phyloP scores from a whole-genome alignment of 2,888 invertebrate genomes.

The Ryuthela nishihirai region DNA sequence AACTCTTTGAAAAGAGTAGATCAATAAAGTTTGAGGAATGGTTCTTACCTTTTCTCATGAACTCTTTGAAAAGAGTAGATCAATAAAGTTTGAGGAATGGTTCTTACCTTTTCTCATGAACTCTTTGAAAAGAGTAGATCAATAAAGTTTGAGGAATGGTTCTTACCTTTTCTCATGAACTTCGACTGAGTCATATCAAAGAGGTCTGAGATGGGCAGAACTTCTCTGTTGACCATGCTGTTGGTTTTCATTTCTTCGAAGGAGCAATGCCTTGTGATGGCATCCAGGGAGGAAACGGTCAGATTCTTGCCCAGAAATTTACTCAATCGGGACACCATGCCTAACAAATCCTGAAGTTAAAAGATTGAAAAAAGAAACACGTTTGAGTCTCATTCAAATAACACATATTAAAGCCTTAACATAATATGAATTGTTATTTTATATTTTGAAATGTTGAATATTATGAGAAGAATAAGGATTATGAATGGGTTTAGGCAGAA shows the following conservation, averaged over 20 bases:
- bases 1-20: too few species aligned
- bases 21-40: too few species aligned
- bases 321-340: conserved; percentile 46
- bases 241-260: conserved; percentile 52
- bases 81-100: too few species aligned
- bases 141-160: background rate
- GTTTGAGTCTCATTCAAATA: too few species aligned
- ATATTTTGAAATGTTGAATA: too few species aligned
- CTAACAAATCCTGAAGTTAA: conserved; percentile 45
- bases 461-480: too few species aligned
- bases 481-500: too few species aligned
- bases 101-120: too few species aligned
- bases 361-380: background rate
- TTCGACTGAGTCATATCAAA: conserved; percentile 36
- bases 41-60: too few species aligned
- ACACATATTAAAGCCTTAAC: too few species aligned
- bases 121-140: background rate
- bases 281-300: conserved; percentile 43
- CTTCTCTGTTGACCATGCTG: conserved; percentile 48
- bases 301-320: conserved; percentile 45
- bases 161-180: conserved; percentile 42
- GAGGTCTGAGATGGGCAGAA: conserved; percentile 19
- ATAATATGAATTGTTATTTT: too few species aligned
- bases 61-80: too few species aligned
- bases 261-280: conserved; percentile 48